Conservation (phyloP, 2,888 invertebrate species). For the Sycophila texana region DNA sequence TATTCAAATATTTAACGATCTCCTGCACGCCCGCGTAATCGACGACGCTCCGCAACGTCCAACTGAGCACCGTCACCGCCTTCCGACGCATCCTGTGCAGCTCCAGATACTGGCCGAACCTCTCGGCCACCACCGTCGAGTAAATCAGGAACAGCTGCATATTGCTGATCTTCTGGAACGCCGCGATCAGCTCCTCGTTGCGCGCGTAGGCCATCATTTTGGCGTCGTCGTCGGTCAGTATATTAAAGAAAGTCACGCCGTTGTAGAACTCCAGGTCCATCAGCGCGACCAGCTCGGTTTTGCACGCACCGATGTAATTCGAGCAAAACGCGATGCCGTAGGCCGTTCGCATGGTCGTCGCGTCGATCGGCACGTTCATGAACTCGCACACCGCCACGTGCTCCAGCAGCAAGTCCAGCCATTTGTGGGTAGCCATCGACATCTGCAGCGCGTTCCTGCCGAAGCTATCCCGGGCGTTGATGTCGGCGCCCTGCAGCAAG, state of each 20-base stretch:
- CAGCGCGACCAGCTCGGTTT: neutral
- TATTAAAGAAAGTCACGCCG: neutral
- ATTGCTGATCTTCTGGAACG: neutral
- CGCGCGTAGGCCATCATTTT: neutral
- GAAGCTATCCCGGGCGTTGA: neutral
- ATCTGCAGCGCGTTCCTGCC: neutral
- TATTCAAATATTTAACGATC: neutral
- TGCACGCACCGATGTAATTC: neutral
- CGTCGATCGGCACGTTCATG: too few species aligned
- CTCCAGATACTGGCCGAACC: neutral
- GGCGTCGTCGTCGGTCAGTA: neutral
- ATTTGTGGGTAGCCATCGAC: neutral
- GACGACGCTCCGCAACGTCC: too few species aligned
- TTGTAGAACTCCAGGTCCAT: neutral
- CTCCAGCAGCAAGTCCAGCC: neutral
- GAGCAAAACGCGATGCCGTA: neutral
- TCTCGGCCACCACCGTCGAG: neutral
- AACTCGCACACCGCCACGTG: too few species aligned
- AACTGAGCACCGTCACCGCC: too few species aligned
- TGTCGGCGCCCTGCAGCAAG: neutral
- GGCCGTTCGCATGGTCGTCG: neutral
- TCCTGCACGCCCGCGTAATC: too few species aligned
- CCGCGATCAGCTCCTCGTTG: neutral
- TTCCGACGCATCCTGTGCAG: too few species aligned
- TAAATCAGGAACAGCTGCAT: neutral